Conservation (phyloP, 2,888 invertebrate species). For the Xestia c-nigrum region DNA sequence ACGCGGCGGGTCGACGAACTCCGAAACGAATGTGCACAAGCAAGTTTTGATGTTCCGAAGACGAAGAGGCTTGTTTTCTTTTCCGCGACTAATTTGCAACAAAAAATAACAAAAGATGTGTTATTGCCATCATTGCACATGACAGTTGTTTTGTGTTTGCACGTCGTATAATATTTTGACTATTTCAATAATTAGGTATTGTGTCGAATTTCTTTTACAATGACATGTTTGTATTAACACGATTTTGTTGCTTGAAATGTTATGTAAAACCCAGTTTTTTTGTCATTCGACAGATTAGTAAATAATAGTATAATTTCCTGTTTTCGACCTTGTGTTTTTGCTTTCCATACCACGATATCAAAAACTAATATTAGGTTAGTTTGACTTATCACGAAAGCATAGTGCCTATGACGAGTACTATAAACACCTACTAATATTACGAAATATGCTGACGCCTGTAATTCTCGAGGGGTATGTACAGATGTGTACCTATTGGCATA, state of each 20-base stretch:
- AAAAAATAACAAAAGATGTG: conserved; percentile 51
- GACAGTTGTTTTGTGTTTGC: conserved; percentile 35
- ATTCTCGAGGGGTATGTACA: not conserved
- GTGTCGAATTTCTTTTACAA: conserved; percentile 17
- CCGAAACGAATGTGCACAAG: conserved; percentile 47
- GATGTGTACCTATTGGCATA: not conserved
- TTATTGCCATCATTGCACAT: conserved; percentile 24
- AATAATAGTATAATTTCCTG: conserved; percentile 3
- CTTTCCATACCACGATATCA: not conserved
- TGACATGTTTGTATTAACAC: not conserved
- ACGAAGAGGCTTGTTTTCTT: conserved; percentile 38
- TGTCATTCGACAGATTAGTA: not conserved
- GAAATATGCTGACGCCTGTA: not conserved
- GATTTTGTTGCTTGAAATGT: not conserved
- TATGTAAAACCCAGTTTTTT: not conserved
- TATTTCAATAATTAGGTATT: conserved; percentile 8
- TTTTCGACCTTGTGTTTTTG: not conserved
- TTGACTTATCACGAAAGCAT: conserved; percentile 1
- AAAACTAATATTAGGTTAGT: not conserved
- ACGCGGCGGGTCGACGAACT: conserved; percentile 59
- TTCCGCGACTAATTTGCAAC: conserved; percentile 55
- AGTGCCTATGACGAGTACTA: not conserved
- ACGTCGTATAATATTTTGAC: conserved; percentile 27
- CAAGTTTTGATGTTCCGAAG: conserved; percentile 40
- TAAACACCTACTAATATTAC: not conserved